phyloP scores from a whole-genome alignment of 2,113 vertebrate genomes.

The Mormoops blainvillei region DNA sequence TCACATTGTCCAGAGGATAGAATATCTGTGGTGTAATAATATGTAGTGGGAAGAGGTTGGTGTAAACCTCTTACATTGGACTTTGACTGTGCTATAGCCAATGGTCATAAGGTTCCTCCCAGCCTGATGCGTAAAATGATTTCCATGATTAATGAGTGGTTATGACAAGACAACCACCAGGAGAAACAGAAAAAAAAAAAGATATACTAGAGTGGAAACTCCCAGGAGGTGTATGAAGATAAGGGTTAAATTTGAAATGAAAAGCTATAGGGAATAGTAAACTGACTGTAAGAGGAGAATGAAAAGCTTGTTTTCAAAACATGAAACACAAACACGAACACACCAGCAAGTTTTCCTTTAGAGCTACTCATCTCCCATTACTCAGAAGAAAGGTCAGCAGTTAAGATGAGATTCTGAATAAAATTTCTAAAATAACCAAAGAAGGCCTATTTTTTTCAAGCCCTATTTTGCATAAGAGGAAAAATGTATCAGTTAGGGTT shows the following conservation, averaged over 20 bases:
- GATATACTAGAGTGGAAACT: slow-evolving; percentile 26
- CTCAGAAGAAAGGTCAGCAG: background rate
- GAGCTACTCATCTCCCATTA: background rate
- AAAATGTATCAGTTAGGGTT: background rate
- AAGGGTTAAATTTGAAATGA: slow-evolving; percentile 47
- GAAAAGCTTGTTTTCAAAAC: slow-evolving; percentile 38
- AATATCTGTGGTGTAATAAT: background rate
- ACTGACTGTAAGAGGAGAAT: slow-evolving; percentile 51
- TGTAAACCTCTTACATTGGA: background rate
- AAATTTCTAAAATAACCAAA: background rate
- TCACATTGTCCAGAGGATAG: background rate
- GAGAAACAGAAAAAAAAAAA: background rate
- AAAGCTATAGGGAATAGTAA: slow-evolving; percentile 49
- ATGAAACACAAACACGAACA: background rate
- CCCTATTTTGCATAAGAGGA: background rate
- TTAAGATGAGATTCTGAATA: background rate
- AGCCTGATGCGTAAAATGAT: slow-evolving; percentile 32
- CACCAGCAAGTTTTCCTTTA: background rate
- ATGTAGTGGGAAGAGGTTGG: background rate
- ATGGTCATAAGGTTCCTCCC: background rate
- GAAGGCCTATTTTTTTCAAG: background rate
- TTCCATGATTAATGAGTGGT: slow-evolving; percentile 53
- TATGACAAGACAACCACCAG: slow-evolving; percentile 35
- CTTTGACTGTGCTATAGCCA: background rate
- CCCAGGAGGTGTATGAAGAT: background rate